These are phyloP conservation scores for Ochotona princeps DNA, from an alignment of 2,113 vertebrate genomes.

Conservation along the genomic window DNA sequence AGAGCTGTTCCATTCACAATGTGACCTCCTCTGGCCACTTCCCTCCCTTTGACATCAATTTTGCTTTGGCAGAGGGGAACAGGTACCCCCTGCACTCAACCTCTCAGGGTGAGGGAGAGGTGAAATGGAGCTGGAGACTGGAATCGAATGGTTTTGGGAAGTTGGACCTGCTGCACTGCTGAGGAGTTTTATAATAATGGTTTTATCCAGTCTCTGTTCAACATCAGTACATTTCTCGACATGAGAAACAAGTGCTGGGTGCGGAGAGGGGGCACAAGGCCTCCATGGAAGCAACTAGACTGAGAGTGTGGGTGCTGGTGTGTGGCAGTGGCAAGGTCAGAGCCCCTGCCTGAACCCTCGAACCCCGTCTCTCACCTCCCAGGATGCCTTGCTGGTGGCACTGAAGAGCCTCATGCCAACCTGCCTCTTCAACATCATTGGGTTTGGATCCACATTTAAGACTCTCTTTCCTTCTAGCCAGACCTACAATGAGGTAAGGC, in stretches of 20 bases:
- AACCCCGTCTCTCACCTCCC: neutral
- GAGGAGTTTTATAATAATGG: neutral
- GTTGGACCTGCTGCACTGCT: neutral
- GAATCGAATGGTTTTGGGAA: neutral
- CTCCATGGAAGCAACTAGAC: neutral
- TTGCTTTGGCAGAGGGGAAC: neutral
- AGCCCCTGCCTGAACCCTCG: neutral
- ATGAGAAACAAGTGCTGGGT: neutral
- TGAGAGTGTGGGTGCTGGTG: neutral
- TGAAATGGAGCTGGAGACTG: neutral
- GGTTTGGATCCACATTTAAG: constrained; percentile 95
- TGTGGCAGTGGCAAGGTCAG: neutral
- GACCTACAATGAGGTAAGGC: constrained; percentile 92
- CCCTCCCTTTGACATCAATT: neutral
- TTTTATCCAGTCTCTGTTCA: neutral
- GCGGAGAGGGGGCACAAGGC: neutral
- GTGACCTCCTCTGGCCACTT: neutral
- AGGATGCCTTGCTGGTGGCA: constrained; percentile 95
- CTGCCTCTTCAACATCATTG: constrained; percentile 94
- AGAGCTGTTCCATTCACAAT: neutral
- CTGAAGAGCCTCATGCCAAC: constrained; percentile 94
- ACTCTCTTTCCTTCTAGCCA: constrained; percentile 92
- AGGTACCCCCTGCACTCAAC: too few relatives aligned
- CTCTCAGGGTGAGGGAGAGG: neutral
- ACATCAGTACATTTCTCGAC: neutral